Base-by-base conservation (phyloP, 2,888 invertebrate species). In the Spodoptera littoralis region DNA sequence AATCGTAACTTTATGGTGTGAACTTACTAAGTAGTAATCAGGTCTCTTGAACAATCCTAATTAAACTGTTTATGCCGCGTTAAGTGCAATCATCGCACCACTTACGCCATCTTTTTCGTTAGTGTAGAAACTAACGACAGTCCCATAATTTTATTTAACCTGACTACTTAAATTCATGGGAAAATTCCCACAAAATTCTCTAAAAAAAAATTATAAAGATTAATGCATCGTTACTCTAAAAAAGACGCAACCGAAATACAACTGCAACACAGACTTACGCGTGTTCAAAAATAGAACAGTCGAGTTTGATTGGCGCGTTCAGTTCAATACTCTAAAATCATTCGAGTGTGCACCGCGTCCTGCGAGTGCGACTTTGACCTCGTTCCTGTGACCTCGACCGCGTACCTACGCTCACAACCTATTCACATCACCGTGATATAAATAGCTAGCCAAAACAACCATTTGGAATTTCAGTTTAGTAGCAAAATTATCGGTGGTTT, bases 281-380 rank as follows among this genome's bases (percentile, higher is more conserved):
- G 12, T 6, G 36, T 60, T 57, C 24, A 51, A 50, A 55, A 71
- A 71, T 54, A 71, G 66, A 61, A 72, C 54, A 36, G 46, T 60
- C 43, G 44, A 56, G 42, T 42, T 73, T 44, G 27, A 65, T 36
- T 55, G 46, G 30, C 52, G 59, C 56, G 49, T 53, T 50, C 50
- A 12, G 12, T 27, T 55, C 27, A 57, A 60, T 42, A 58, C 47
- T 57, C n/a, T 27, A 27, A 58, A 65, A 57, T 47, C 54, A 63
- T 60, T 54, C 48, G 27, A 64, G 45, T 64, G 68, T 67, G 60
- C 63, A 73, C 72, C 73, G 72, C 80, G 81, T 86, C 87, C 88
- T 88, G 87, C 82, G 55, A 60, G 41, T 66, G 77, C 85, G 92
- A 92, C 93, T 92, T 93, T 93, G 93, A 93, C 93, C 93, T 73